A percentile compares a stretch with the other conserved stretches of the same genome.
Conservation (phyloP, 2,113 vertebrate genomes). For the Serranochromis macrocephalus region DNA sequence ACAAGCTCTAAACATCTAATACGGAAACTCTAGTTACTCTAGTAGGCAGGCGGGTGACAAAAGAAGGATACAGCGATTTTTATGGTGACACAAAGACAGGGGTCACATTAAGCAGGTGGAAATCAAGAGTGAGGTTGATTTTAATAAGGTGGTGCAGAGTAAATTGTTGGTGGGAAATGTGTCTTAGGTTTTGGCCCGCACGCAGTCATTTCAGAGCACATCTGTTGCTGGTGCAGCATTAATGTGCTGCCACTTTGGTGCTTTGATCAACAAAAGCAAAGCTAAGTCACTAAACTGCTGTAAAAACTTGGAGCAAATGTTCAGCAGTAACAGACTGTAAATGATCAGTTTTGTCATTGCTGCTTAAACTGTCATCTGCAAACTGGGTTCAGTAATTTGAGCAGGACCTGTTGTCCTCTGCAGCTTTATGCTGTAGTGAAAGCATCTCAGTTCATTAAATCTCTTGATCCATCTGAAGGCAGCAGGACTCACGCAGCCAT, state of each 20-base stretch:
- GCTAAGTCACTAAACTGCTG: neutral
- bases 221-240: neutral
- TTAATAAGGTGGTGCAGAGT: neutral
- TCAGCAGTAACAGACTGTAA: neutral
- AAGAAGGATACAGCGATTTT: neutral
- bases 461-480: neutral
- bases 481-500: neutral
- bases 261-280: neutral
- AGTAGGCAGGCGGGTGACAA: neutral
- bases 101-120: neutral
- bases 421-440: neutral
- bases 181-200: neutral
- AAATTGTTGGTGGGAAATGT: neutral
- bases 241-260: neutral
- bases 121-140: neutral
- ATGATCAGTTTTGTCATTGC: neutral
- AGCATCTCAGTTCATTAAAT: neutral
- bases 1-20: neutral
- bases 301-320: neutral
- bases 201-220: neutral
- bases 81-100: neutral
- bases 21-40: neutral
- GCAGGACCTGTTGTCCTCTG: neutral
- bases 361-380: neutral
- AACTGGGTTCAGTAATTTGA: neutral